phyloP scores from a whole-genome alignment of 1,140 invertebrate species.

The Euwallacea fornicatus region DNA sequence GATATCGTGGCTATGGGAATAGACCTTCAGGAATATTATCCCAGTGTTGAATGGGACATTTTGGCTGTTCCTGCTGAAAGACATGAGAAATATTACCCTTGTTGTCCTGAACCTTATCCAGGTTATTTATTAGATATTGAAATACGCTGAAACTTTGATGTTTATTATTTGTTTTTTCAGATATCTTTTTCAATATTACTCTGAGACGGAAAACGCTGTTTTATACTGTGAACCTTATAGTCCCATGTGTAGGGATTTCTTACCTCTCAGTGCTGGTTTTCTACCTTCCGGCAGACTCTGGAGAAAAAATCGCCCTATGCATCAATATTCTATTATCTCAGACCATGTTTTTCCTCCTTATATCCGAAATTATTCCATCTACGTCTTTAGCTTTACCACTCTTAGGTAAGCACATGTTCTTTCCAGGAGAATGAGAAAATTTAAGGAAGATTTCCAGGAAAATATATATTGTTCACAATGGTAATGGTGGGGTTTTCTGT shows the following conservation, averaged over 20 bases:
- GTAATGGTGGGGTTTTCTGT: conserved; percentile 95
- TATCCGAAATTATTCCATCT: conserved; percentile 98
- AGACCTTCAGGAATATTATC: conserved; percentile 91
- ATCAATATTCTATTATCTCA: conserved; percentile 98
- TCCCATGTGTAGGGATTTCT: conserved; percentile 91
- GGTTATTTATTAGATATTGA: conserved; percentile 55
- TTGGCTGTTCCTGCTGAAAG: conserved; percentile 88
- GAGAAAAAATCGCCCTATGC: conserved; percentile 97
- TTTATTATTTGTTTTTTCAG: conserved; percentile 57
- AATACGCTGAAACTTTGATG: not conserved
- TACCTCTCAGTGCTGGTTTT: conserved; percentile 93
- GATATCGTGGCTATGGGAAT: conserved; percentile 86
- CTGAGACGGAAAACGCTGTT: conserved; percentile 92
- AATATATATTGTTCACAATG: conserved; percentile 99
- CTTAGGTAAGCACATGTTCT: conserved; percentile 62
- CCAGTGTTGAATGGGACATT: conserved; percentile 98
- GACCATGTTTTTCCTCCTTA: conserved; percentile 98
- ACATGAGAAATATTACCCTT: conserved; percentile 87
- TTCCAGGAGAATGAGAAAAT: not conserved
- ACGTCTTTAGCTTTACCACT: conserved; percentile 95
- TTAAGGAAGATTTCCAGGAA: conserved; percentile 51
- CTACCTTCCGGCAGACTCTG: conserved; percentile 96
- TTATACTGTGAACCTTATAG: conserved; percentile 95
- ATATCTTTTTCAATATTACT: conserved; percentile 98
- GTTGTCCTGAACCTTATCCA: conserved; percentile 84